Conservation (phyloP, 2,113 vertebrate genomes). For the Oophaga pumilio region DNA sequence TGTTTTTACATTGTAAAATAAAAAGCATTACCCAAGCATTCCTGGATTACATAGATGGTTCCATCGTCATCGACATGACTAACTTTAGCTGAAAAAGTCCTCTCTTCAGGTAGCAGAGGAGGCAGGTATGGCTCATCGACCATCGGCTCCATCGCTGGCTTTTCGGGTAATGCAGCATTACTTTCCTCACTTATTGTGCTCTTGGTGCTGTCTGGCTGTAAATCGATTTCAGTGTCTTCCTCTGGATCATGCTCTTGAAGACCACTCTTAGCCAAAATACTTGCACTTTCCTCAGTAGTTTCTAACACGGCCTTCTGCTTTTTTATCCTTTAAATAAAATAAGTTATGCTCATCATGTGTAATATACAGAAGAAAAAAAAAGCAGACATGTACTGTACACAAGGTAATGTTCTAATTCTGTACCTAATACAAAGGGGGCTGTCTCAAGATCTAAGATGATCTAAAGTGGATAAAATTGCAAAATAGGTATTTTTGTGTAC, state of each 20-base stretch:
- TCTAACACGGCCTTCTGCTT: not conserved
- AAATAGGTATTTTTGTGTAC: no score
- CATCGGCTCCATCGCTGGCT: conserved; percentile 53
- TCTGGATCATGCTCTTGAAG: not conserved
- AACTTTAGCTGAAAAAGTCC: conserved; percentile 72
- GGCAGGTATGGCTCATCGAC: conserved; percentile 71
- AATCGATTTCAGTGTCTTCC: not conserved
- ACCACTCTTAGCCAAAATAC: not conserved
- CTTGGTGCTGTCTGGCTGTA: conserved; percentile 46
- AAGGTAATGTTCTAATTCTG: no score
- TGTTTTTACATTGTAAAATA: not conserved
- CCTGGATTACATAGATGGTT: conserved; percentile 80
- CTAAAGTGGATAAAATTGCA: no score
- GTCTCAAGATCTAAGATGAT: no score
- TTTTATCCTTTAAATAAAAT: not conserved
- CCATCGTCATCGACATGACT: conserved; percentile 81
- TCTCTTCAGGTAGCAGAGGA: conserved; percentile 74
- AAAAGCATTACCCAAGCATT: conserved; percentile 66
- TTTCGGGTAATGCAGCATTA: not conserved
- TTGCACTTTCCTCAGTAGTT: not conserved
- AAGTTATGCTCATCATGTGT: not conserved
- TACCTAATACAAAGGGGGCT: no score
- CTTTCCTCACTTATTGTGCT: conserved; percentile 36
- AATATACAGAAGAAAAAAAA: not conserved
- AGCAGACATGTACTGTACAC: not conserved